Conservation (phyloP, 1,140 invertebrate species). For the Megalopta genalis region DNA sequence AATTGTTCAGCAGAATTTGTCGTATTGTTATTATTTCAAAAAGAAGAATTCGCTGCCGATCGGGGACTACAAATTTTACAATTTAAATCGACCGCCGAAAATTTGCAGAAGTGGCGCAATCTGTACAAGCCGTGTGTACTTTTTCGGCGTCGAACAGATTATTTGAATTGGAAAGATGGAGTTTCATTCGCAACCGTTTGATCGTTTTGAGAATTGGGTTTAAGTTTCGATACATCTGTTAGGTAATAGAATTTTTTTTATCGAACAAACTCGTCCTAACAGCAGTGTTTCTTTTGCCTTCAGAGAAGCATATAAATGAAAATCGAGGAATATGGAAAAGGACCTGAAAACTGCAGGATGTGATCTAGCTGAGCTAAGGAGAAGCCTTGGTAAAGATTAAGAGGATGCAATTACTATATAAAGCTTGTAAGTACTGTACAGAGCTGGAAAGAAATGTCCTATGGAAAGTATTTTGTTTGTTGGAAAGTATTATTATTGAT, state of each 20-base stretch:
- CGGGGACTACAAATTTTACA: no score
- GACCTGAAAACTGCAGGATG: constrained; percentile 77
- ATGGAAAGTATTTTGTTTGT: no score
- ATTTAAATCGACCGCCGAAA: no score
- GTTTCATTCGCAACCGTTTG: constrained; percentile 16
- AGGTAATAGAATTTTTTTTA: neutral
- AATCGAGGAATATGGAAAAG: constrained; percentile 66
- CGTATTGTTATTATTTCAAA: no score
- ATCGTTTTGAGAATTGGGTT: no score
- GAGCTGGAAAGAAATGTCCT: no score
- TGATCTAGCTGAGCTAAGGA: constrained; percentile 68
- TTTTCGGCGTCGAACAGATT: constrained; percentile 11
- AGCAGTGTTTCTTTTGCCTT: neutral
- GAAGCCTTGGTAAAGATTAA: constrained; percentile 65
- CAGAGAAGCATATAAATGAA: neutral
- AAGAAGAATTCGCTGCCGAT: no score
- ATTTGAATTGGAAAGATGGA: constrained; percentile 37
- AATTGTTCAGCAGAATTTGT: no score
- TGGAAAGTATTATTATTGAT: no score
- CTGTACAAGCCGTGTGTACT: neutral
- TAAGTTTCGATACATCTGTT: no score
- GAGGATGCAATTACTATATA: neutral
- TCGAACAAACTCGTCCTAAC: neutral
- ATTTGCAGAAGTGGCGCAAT: neutral
- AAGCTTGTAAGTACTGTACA: neutral